Percentiles rank a stretch among this genome's conserved stretches.
phyloP scores from a whole-genome alignment of 2,113 vertebrate species.

The Danio rerio region GRCz12tu NC_133199.1:35356001-35356500 shows the following conservation, averaged over 20 bases:
- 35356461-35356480: not conserved
- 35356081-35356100: not conserved
- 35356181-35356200: not conserved
- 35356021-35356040: not conserved
- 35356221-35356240: not conserved
- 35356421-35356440: not conserved
- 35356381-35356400: not conserved
- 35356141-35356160: not conserved
- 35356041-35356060: not conserved
- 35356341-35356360: not conserved
- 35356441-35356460: not conserved
- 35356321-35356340: not conserved
- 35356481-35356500: not conserved
- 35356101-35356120: not conserved
- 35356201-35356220: not conserved
- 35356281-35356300: conserved; percentile 7
- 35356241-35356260: conserved; percentile 35
- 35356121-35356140: not conserved
- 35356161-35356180: not conserved
- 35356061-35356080: no score
- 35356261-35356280: conserved; percentile 14
- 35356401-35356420: not conserved
- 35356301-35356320: conserved; percentile 40
- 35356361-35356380: not conserved
- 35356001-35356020: no score